Conservation (phyloP, 2,888 invertebrate genomes). For the Caenorhabditis panamensis region DNA sequence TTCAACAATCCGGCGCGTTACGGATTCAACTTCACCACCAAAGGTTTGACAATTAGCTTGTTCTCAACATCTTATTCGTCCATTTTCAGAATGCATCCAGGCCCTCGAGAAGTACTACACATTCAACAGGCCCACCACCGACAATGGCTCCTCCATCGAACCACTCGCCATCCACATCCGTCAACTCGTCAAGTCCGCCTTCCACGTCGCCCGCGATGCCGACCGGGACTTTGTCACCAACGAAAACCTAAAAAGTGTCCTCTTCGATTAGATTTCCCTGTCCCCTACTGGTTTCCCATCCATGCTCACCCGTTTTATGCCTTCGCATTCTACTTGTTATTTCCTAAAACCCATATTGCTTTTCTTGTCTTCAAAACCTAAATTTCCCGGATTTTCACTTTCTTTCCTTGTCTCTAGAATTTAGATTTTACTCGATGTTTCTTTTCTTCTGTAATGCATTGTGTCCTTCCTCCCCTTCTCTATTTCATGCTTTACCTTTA, state of each 20-base stretch:
- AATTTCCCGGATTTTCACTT: too few species aligned
- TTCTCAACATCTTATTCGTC: too few species aligned
- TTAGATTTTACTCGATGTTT: too few species aligned
- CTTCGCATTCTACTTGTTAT: too few species aligned
- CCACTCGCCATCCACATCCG: slow-evolving; percentile 14
- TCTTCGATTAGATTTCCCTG: slow-evolving; percentile 8
- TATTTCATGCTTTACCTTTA: not conserved
- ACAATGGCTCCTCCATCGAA: slow-evolving; percentile 8
- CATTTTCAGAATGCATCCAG: slow-evolving; percentile 21
- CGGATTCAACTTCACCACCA: slow-evolving; percentile 36
- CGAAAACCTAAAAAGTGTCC: slow-evolving; percentile 6
- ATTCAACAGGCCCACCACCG: not conserved
- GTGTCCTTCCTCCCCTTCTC: not conserved
- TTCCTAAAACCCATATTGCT: too few species aligned
- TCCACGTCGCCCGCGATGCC: not conserved
- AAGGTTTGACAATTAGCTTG: slow-evolving; percentile 1
- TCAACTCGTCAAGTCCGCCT: slow-evolving; percentile 1
- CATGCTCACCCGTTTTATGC: too few species aligned
- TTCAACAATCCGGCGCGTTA: slow-evolving; percentile 7
- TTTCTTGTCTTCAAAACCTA: too few species aligned
- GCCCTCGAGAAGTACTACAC: slow-evolving; percentile 30
- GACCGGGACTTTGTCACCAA: slow-evolving; percentile 7
- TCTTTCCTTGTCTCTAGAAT: too few species aligned
- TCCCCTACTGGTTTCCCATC: not conserved
- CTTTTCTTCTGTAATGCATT: not conserved